Base-by-base conservation (phyloP, 1,140 invertebrate species). In the Camponotus pennsylvanicus region DNA sequence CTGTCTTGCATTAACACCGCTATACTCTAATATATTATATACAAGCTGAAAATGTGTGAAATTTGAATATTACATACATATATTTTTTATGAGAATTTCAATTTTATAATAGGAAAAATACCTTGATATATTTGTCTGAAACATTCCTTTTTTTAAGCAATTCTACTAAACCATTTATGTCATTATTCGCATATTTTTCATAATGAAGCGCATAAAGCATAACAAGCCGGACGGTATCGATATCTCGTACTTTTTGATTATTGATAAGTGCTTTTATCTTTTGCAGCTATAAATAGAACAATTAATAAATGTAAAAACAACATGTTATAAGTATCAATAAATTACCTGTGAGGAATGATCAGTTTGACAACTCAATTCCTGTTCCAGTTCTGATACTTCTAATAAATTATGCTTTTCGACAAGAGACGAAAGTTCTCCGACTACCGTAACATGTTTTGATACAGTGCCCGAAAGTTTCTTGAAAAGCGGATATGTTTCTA, bases 391-490 rank as follows among this genome's bases (percentile, higher is more conserved):
- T 1, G 99, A 99, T 21, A 99, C 97, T 94, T 98, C 97, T 71
- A 99, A 96, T 49, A 99, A 96, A 93, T 97, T 97, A 89, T 98
- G 96, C 32, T 96, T 96, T 15, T 96, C 96, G 61, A 99, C 98
- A 61, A 98, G 94, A 15, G 97, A 96, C 5, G 98, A 99, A 64
- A 99, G 94, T 95, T 99, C 99, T 18, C 98, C 98, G 64, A 99
- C 98, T 69, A 99, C 97, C 9, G 98, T 99, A 34, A 99, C 98
- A 95, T 99, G 99, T 95, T 99, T 99, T 2, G 98, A 97, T 13
- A 99, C 99, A 4, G 99, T 99, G 34, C 99, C 99, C 0, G 98
- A 99, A 97, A 99, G 98, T 97, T 99, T 99, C 96, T 99, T 99
- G 93, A 99, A 99, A 89, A 99, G 97, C 0, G 99, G 99, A 96